Conservation (phyloP, 2,888 invertebrate species). For the Dascillus cervinus region DNA sequence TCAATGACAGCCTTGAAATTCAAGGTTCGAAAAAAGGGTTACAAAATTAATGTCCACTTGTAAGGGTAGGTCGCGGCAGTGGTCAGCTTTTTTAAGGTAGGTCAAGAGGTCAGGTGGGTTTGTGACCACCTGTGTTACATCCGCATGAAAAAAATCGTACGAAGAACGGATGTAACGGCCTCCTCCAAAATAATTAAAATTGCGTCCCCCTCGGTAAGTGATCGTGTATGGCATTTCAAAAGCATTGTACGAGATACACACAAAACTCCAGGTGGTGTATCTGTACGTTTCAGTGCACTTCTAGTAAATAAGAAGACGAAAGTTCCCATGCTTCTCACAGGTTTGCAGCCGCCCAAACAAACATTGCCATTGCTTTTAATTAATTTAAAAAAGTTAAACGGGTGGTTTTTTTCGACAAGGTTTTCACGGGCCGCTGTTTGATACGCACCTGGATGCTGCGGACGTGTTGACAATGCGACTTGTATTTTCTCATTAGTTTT, state of each 20-base stretch:
- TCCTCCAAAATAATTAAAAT: too few species aligned
- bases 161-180: too few species aligned
- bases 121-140: too few species aligned
- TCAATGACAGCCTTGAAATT: too few species aligned
- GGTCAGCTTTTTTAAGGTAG: slow-evolving; percentile 24
- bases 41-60: slow-evolving; percentile 14
- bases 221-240: slow-evolving; percentile 28
- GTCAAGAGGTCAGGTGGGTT: slow-evolving; percentile 26
- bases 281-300: slow-evolving; percentile 23
- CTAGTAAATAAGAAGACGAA: slow-evolving; percentile 20
- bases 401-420: slow-evolving; percentile 9
- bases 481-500: slow-evolving; percentile 5
- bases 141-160: too few species aligned
- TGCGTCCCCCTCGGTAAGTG: too few species aligned
- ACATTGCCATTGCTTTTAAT: slow-evolving; percentile 4
- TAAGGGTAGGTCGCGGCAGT: slow-evolving; percentile 17
- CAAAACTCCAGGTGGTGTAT: slow-evolving; percentile 25
- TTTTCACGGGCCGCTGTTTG: slow-evolving; percentile 27
- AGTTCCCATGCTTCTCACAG: slow-evolving; percentile 21
- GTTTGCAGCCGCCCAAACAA: slow-evolving; percentile 18
- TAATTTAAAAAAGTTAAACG: not conserved
- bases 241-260: slow-evolving; percentile 26
- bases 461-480: slow-evolving; percentile 33
- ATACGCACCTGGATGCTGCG: slow-evolving; percentile 32
- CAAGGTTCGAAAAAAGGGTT: too few species aligned